Base-by-base conservation (phyloP, 1,140 invertebrate genomes). In the Frieseomelitta varia region DNA sequence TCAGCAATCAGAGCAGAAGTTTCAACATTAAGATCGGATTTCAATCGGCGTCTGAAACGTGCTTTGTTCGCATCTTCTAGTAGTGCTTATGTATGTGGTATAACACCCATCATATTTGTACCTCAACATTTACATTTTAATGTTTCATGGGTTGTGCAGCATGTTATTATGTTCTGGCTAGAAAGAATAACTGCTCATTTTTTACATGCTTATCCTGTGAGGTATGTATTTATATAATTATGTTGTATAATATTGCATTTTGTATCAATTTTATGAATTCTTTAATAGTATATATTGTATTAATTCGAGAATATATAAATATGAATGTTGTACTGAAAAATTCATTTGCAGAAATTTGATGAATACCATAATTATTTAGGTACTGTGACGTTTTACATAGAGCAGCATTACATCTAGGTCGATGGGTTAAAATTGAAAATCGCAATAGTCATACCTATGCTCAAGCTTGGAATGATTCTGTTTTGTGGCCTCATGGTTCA, bases 371-470 rank as follows among this genome's bases (percentile, higher is more conserved):
- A 67, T 84, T 82, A 34, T 86, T 84, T 71, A 95, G 96, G 85
- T 98, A 99, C 92, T 97, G 98, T 90, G 98, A 99, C 94, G 96
- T 97, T 24, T 94, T 99, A 58, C 99, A 99, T 92, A 95, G 97
- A 91, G 97, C 98, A 81, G 97, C 98, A 1, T 93, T 98, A 34
- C 99, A 99, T 94, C 95, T 99, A 21, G 99, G 99, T 17, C 96
- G 96, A 85, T 99, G 98, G 98, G 95, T 96, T 69, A 96, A 96
- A 92, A 94, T 98, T 74, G 97, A 97, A 91, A 95, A 95, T 75
- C 95, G 96, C 85, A 96, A 95, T 92, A 95, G 88, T 89, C 96
- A 96, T 92, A 95, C 96, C 30, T 95, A 96, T 12, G 96, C 95
- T 71, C 96, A 96, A 93, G 92, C 95, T 89, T 98, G 98, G 97